These are phyloP conservation scores for Pycnomerus fuliginosus DNA, from an alignment of 2,888 invertebrate genomes.

Conservation along the genomic window DNA sequence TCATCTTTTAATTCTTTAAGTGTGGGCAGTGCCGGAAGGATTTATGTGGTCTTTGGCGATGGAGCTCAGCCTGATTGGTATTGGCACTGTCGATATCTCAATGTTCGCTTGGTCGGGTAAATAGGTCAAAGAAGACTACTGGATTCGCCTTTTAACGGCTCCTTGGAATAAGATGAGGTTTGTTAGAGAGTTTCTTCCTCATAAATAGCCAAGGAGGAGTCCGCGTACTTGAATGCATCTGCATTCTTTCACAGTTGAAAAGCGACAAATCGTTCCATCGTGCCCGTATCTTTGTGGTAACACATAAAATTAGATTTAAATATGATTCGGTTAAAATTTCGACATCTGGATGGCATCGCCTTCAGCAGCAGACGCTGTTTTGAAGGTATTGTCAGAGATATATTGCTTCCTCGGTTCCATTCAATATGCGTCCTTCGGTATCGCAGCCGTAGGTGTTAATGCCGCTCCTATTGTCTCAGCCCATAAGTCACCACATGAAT, in stretches of 20 bases:
- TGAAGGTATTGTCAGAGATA: conserved; percentile 26
- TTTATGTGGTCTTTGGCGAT: conserved; percentile 23
- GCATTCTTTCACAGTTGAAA: conserved; percentile 4
- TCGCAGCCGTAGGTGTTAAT: conserved; percentile 35
- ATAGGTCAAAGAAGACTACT: conserved; percentile 39
- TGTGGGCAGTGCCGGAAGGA: conserved; percentile 22
- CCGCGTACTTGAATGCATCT: conserved; percentile 20
- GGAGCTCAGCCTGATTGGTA: conserved; percentile 34
- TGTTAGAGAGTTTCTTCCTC: conserved; percentile 34
- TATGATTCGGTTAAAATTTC: conserved; percentile 22
- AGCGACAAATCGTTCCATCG: conserved; percentile 5
- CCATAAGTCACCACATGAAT: conserved; percentile 43
- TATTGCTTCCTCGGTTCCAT: conserved; percentile 27
- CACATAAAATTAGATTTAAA: conserved; percentile 23
- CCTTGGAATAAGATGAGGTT: conserved; percentile 37
- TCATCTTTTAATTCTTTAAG: conserved; percentile 23
- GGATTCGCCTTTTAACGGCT: conserved; percentile 38
- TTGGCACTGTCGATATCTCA: conserved; percentile 41
- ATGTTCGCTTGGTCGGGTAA: conserved; percentile 38
- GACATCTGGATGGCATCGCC: conserved; percentile 18
- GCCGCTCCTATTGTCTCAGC: conserved; percentile 36
- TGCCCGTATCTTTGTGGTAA: too few relatives aligned
- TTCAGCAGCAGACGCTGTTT: conserved; percentile 10
- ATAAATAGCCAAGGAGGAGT: conserved; percentile 34
- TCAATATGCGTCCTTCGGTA: conserved; percentile 32